Conservation (phyloP, 2,797 vertebrate genomes). For the Melopsittacus undulatus region DNA sequence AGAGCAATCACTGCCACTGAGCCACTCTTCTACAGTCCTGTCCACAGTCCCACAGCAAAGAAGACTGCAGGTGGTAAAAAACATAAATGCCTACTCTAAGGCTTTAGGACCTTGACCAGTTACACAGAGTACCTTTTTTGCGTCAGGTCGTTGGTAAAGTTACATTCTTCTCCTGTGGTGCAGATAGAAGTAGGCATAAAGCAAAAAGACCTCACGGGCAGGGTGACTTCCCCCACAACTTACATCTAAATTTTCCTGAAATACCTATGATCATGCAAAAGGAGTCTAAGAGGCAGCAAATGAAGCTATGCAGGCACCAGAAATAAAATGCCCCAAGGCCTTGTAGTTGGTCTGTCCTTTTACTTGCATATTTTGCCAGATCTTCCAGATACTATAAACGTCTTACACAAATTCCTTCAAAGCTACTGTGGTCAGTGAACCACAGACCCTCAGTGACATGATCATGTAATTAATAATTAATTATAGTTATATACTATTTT, state of each 20-base stretch:
- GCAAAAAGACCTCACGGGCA: not conserved
- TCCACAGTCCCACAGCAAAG: not conserved
- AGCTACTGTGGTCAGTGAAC: not conserved
- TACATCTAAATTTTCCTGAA: not conserved
- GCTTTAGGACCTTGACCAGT: not conserved
- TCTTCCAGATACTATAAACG: not conserved
- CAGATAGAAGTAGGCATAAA: not conserved
- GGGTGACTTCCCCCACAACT: not conserved
- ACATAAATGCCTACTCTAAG: not conserved
- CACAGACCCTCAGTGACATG: constrained; percentile 17
- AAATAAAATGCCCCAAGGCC: not conserved
- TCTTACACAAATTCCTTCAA: not conserved
- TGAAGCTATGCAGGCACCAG: not conserved
- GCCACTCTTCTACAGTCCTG: not conserved
- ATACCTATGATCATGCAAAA: not conserved
- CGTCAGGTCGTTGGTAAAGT: not conserved
- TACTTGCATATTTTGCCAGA: not conserved
- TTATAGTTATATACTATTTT: constrained; percentile 17
- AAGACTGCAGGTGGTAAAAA: not conserved
- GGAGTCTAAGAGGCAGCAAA: not conserved
- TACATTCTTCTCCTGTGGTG: not conserved
- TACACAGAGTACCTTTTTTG: not conserved
- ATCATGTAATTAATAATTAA: constrained; percentile 31
- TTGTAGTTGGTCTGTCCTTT: not conserved
- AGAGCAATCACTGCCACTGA: not conserved